Percentiles rank a stretch among this genome's conserved stretches.
phyloP scores from a whole-genome alignment of 2,888 invertebrate species.

The Agriotes lineatus region DNA sequence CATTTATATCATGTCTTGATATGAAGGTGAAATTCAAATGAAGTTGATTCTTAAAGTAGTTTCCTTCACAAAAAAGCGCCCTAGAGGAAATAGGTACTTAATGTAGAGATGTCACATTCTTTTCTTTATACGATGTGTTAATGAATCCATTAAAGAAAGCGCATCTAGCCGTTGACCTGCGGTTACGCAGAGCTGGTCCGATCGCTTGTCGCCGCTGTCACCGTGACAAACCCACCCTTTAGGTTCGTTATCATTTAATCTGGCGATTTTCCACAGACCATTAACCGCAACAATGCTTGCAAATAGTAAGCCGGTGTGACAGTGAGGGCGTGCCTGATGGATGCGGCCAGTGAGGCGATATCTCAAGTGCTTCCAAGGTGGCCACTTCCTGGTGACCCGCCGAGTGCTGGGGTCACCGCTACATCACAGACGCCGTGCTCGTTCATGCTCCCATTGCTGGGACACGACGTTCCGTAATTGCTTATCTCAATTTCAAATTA shows the following conservation, averaged over 20 bases:
- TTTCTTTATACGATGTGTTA: too few species aligned
- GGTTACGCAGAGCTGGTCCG: too few species aligned
- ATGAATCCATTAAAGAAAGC: too few species aligned
- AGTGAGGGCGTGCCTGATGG: slow-evolving; percentile 53
- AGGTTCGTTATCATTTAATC: slow-evolving; percentile 34
- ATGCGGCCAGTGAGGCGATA: slow-evolving; percentile 49
- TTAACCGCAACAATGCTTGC: slow-evolving; percentile 51
- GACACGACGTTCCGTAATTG: slow-evolving; percentile 36
- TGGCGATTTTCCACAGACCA: slow-evolving; percentile 50
- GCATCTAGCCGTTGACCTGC: too few species aligned
- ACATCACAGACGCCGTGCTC: slow-evolving; percentile 42
- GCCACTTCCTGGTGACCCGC: slow-evolving; percentile 52
- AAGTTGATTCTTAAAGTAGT: too few species aligned
- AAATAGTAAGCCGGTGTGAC: slow-evolving; percentile 49
- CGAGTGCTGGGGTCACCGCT: slow-evolving; percentile 41
- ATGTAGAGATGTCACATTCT: too few species aligned
- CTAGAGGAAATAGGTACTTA: too few species aligned
- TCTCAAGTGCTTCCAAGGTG: slow-evolving; percentile 50
- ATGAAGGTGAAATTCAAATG: too few species aligned
- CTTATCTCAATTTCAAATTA: slow-evolving; percentile 41
- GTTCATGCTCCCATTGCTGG: slow-evolving; percentile 39
- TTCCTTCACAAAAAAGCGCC: too few species aligned
- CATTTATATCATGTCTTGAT: too few species aligned
- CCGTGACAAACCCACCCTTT: slow-evolving; percentile 19
- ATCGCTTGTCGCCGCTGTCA: not conserved